These are phyloP conservation scores for Lophochroa leadbeateri DNA, from an alignment of 2,113 vertebrate species.

Conservation along the genomic window DNA sequence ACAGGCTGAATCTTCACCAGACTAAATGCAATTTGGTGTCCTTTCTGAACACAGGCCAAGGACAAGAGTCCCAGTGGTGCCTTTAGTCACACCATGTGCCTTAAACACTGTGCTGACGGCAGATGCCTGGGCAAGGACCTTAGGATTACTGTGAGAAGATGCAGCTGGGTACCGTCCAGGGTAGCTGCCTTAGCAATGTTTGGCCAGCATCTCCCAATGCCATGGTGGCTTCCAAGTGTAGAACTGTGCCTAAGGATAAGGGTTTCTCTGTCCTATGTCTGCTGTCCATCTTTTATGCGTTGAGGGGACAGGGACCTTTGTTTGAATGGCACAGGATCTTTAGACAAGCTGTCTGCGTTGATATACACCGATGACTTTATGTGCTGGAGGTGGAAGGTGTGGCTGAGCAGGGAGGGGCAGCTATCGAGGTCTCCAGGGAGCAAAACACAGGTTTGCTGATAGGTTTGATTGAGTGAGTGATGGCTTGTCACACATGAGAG, in stretches of 20 bases:
- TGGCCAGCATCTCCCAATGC: not conserved
- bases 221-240: fast-evolving
- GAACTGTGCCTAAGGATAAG: not conserved
- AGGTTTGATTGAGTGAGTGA: not conserved
- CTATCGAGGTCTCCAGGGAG: fast-evolving
- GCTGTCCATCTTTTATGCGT: not conserved
- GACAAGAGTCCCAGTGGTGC: not conserved
- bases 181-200: not conserved
- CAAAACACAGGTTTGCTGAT: not conserved
- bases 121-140: not conserved
- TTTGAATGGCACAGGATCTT: not conserved
- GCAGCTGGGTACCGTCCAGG: fast-evolving
- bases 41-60: not conserved
- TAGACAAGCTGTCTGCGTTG: not conserved
- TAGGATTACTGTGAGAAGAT: not conserved
- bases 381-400: not conserved
- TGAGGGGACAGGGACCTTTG: not conserved
- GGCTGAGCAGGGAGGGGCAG: not conserved
- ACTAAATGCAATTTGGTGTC: not conserved
- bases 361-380: not conserved
- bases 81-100: too few species aligned
- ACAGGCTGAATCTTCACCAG: not conserved
- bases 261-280: not conserved
- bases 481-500: not conserved
- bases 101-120: not conserved